Evolutionary conservation across 1,140 invertebrate species (phyloP), one percentile per base, ranked within the genome.

Genomic region (Drosophila ohnishii): DNA sequence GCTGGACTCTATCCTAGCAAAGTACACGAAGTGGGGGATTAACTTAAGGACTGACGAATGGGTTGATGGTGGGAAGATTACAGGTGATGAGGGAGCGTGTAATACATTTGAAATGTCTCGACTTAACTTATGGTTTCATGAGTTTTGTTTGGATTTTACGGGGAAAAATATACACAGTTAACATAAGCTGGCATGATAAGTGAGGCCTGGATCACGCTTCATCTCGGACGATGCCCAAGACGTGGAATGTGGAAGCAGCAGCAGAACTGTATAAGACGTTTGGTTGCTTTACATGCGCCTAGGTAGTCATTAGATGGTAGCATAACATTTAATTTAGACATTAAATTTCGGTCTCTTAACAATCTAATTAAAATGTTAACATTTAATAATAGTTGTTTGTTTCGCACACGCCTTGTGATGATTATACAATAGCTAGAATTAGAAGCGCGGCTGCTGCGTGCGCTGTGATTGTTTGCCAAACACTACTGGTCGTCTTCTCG

Each of bases 281-380:
- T 42, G 45, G 42, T 37, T 45, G 65, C 48, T 57, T 69, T 28
- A 50, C 53, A 53, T 75, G 58, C 53, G 55, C 42, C 32, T 66
- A 47, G 25, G 8, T 55, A 37, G 37, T 44, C 22, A 56, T 75
- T 79, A 82, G 56, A 69, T 67, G 70, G 59, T 87, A 75, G 56
- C 40, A 66, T 86, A 86, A 86, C 82, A 71, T 82, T 87, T 87
- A 87, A 87, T 86, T 86, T 86, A 81, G 69, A 85, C 69, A 50
- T 55, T 75, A 72, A 83, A 82, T 79, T 86, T 86, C 58, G 78
- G 62, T 47, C 48, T 47, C 48, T 76, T 86, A 76, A 83, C 51
- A 79, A 66, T 66, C 63, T 79, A 80, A 78, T 86, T 87, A 86
- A 86, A 86, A 87, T 86, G 75, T 82, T 86, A 86, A 86, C 83